These are phyloP conservation scores for Antedon mediterranea DNA, from an alignment of 53 echinoderm and acorn worm genomes.

Conservation along the genomic window DNA sequence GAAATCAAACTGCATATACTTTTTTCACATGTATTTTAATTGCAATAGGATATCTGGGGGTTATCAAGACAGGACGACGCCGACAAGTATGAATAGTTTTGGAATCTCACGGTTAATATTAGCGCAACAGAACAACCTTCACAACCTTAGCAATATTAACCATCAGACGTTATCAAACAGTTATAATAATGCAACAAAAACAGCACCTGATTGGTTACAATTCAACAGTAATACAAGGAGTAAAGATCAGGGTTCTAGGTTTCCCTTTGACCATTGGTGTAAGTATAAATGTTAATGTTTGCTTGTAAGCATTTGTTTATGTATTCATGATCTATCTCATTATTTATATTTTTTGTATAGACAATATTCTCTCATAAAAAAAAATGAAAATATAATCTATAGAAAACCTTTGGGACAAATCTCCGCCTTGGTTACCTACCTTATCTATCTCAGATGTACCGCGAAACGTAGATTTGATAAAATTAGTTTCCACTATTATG, in stretches of 20 bases:
- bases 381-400: too few relatives aligned
- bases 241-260: constrained; percentile 1
- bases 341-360: background rate
- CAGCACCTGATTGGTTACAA: background rate
- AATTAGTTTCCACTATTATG: too few relatives aligned
- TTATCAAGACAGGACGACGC: constrained; percentile 34
- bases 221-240: constrained; percentile 3
- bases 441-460: too few relatives aligned
- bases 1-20: too few relatives aligned
- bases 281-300: background rate
- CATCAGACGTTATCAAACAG: constrained; percentile 30
- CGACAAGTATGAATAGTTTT: constrained; percentile 47
- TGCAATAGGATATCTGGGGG: background rate
- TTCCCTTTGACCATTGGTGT: background rate
- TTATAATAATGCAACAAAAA: constrained; percentile 23
- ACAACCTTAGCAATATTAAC: constrained; percentile 54
- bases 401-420: too few relatives aligned
- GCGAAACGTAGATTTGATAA: too few relatives aligned
- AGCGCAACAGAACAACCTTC: constrained; percentile 50
- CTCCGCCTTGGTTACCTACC: too few relatives aligned
- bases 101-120: constrained; percentile 50
- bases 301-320: background rate
- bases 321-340: too few relatives aligned
- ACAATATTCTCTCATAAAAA: too few relatives aligned
- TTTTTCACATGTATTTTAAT: too few relatives aligned